Conservation (phyloP, 2,113 vertebrate genomes). For the Verasper variegatus region DNA sequence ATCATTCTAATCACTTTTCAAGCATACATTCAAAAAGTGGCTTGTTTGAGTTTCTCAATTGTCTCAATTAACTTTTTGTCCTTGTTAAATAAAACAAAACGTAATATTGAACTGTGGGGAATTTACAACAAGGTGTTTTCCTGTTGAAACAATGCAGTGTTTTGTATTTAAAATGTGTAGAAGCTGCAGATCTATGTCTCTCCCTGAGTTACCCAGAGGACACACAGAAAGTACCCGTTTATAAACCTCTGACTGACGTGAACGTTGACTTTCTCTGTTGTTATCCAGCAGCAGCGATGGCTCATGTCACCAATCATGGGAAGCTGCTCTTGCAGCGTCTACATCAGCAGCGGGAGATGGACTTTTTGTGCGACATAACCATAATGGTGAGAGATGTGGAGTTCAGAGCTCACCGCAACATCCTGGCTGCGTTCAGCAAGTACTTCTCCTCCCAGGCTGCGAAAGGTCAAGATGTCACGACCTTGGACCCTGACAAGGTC, state of each 20-base stretch:
- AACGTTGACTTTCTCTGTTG: background rate
- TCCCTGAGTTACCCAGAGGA: background rate
- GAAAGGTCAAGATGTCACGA: slow-evolving; percentile 81
- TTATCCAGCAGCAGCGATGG: slow-evolving; percentile 49
- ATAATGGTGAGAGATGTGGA: slow-evolving; percentile 74
- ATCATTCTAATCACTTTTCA: too few relatives aligned
- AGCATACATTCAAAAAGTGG: too few relatives aligned
- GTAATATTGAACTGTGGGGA: too few relatives aligned
- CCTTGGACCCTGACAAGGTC: slow-evolving; percentile 91
- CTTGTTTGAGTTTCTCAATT: too few relatives aligned
- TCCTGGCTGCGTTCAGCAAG: slow-evolving; percentile 94
- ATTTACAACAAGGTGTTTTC: too few relatives aligned
- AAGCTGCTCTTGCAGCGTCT: slow-evolving; percentile 75
- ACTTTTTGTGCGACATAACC: slow-evolving; percentile 77
- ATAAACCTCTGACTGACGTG: background rate
- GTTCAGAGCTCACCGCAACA: slow-evolving; percentile 88
- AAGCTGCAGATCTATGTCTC: too few relatives aligned
- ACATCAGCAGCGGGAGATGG: slow-evolving; percentile 77
- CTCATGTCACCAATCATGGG: slow-evolving; percentile 58
- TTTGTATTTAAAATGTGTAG: too few relatives aligned
- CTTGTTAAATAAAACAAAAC: too few relatives aligned
- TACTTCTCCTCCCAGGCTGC: slow-evolving; percentile 89
- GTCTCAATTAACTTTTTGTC: too few relatives aligned
- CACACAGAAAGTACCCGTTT: background rate
- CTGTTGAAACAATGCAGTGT: too few relatives aligned